Evolutionary conservation across 2,797 vertebrate species (phyloP).

Genomic region (Anguilla megastoma): DNA sequence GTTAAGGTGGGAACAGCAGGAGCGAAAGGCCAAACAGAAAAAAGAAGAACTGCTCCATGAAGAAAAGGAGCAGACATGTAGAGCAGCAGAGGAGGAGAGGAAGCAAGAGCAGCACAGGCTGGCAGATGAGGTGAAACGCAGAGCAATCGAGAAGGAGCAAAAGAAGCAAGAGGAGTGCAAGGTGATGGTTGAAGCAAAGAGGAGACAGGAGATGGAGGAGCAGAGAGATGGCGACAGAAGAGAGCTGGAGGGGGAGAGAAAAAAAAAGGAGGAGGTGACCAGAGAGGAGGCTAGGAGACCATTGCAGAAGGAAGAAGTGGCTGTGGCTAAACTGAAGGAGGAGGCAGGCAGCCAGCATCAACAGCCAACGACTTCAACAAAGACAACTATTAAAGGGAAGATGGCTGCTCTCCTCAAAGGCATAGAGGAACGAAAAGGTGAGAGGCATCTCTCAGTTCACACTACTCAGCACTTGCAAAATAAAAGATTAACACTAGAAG

Average conservation of each 20-base stretch:
- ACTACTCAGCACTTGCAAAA: neutral
- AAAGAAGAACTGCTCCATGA: conserved; percentile 54
- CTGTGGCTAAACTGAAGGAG: conserved; percentile 32
- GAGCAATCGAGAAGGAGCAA: conserved; percentile 61
- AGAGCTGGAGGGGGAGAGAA: conserved; percentile 61
- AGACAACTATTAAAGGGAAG: conserved; percentile 71
- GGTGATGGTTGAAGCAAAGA: conserved; percentile 62
- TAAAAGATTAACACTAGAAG: neutral
- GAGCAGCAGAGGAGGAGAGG: conserved; percentile 44
- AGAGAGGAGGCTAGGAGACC: conserved; percentile 57
- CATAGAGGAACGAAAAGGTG: conserved; percentile 31
- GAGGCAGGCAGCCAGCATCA: conserved; percentile 65
- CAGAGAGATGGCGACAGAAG: conserved; percentile 8
- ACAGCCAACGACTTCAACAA: conserved; percentile 39
- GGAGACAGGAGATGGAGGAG: conserved; percentile 40
- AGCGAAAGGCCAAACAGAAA: conserved; percentile 65
- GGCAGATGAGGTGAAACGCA: neutral
- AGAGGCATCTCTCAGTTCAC: neutral
- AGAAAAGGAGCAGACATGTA: conserved; percentile 57
- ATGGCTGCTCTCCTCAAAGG: conserved; percentile 68
- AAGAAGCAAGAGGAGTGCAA: conserved; percentile 60
- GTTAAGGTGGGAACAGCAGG: conserved; percentile 64
- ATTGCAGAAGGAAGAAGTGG: conserved; percentile 5
- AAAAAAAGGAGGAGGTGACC: conserved; percentile 32
- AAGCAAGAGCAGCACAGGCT: conserved; percentile 49